phyloP scores from a whole-genome alignment of 2,113 vertebrate species.

The Vulpes vulpes region DNA sequence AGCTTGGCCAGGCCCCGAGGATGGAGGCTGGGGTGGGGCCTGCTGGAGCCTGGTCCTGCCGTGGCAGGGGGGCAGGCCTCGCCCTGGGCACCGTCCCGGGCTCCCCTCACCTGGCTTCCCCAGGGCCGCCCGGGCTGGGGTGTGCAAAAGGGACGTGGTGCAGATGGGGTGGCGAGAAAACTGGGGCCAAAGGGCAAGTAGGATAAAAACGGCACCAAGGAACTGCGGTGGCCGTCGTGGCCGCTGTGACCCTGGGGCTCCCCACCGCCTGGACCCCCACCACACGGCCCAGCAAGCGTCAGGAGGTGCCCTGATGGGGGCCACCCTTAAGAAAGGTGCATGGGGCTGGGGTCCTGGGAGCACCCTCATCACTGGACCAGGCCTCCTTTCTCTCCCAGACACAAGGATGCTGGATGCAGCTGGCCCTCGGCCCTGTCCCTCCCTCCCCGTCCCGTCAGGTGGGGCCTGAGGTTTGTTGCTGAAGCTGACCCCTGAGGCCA shows the following conservation, averaged over 20 bases:
- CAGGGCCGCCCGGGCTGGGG: not conserved
- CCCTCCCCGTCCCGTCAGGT: not conserved
- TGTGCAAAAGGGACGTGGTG: not conserved
- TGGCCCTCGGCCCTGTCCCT: accelerated
- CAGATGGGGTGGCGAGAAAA: too few relatives aligned
- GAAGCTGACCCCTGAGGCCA: not conserved
- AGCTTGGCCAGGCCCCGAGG: conserved; percentile 25
- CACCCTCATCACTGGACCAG: not conserved
- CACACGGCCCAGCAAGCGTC: not conserved
- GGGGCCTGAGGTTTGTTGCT: not conserved
- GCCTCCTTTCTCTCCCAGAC: not conserved
- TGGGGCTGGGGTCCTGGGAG: too few relatives aligned
- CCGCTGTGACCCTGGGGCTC: not conserved
- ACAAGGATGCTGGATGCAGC: not conserved
- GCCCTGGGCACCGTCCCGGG: not conserved
- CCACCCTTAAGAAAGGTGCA: not conserved
- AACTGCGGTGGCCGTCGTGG: too few relatives aligned
- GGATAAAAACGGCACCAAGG: not conserved
- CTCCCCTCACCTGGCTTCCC: not conserved
- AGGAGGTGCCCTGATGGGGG: accelerated
- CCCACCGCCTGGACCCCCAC: not conserved
- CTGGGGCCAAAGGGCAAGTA: not conserved
- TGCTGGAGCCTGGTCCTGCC: not conserved
- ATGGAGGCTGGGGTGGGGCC: conserved; percentile 22
- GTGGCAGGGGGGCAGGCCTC: too few relatives aligned